Conservation (phyloP, 2,797 vertebrate species). For the Smutsia gigantea region DNA sequence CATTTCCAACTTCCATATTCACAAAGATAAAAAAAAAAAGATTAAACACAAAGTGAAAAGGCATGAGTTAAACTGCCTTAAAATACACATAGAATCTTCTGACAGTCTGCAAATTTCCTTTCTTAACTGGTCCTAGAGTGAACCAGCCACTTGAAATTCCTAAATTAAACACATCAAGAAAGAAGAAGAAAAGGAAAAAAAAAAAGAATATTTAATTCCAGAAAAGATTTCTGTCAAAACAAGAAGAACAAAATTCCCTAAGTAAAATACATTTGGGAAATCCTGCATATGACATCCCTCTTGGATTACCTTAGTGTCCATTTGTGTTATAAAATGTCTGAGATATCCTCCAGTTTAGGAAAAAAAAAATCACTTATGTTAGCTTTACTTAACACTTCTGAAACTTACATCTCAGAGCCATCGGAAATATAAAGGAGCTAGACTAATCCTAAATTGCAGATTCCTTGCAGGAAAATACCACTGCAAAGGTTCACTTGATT, state of each 20-base stretch:
- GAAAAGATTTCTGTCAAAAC: background rate
- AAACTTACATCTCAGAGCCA: background rate
- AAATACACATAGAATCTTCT: background rate
- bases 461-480: background rate
- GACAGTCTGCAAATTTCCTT: background rate
- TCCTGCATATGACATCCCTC: background rate
- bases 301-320: background rate
- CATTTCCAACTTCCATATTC: background rate
- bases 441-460: background rate
- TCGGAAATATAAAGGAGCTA: background rate
- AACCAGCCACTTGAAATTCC: background rate
- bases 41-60: background rate
- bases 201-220: background rate
- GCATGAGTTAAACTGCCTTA: background rate
- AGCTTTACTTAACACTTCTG: background rate
- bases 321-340: background rate
- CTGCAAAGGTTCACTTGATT: background rate
- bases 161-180: background rate
- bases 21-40: background rate
- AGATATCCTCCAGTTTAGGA: background rate
- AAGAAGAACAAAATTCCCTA: background rate
- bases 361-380: background rate
- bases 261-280: conserved; percentile 19
- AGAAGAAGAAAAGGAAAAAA: background rate
- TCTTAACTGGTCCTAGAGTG: background rate